These are phyloP conservation scores for Peromyscus maniculatus DNA, from an alignment of 2,113 vertebrate species.

Conservation along the genomic window DNA sequence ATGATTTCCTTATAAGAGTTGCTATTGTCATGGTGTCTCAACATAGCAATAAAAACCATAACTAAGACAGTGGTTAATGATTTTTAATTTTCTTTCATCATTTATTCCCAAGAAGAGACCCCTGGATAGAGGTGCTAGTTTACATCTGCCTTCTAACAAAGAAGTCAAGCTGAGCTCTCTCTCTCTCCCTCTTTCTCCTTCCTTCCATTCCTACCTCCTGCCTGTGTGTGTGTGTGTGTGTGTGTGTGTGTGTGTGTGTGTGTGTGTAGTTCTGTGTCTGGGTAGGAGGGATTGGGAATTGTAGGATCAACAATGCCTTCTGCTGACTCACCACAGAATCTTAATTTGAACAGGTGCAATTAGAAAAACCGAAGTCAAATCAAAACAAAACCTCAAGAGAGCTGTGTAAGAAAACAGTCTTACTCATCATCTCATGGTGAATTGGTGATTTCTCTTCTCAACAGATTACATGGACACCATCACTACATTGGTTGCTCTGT, in stretches of 20 bases:
- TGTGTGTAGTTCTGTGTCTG: neutral
- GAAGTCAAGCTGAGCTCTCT: neutral
- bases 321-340: neutral
- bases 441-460: slow-evolving; percentile 20
- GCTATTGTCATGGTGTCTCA: too few species aligned
- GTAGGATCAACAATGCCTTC: slow-evolving; percentile 27
- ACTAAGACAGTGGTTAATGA: neutral
- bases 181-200: neutral
- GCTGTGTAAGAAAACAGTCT: neutral
- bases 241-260: neutral
- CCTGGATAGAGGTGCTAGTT: neutral
- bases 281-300: neutral
- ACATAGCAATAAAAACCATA: too few species aligned
- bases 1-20: too few species aligned
- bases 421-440: neutral
- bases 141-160: neutral
- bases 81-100: neutral
- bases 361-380: neutral
- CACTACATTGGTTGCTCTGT: neutral
- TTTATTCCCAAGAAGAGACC: neutral
- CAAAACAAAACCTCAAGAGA: neutral
- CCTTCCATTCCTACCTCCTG: neutral
- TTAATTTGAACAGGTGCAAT: slow-evolving; percentile 46
- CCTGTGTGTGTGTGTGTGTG: neutral
- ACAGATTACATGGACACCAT: neutral